Conservation (phyloP, 2,113 vertebrate genomes). For the Ceratotherium simum region DNA sequence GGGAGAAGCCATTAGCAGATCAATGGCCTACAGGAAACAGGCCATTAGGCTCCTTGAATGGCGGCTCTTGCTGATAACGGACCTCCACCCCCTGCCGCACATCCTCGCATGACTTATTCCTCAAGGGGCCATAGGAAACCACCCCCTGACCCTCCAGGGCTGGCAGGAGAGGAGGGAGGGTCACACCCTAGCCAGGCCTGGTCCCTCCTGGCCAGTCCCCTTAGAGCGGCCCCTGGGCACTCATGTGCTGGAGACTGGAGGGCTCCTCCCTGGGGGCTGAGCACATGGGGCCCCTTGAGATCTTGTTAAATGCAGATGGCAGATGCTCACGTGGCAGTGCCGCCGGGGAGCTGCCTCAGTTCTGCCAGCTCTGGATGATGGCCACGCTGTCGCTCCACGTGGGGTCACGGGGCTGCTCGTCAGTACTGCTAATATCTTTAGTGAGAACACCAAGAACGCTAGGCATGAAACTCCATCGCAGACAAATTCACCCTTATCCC, state of each 20-base stretch:
- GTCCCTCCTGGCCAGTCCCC: background rate
- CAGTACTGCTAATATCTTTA: fast-evolving
- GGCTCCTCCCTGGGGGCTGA: background rate
- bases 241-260: background rate
- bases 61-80: background rate
- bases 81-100: background rate
- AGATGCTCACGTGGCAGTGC: background rate
- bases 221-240: fast-evolving
- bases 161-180: fast-evolving
- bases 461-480: fast-evolving
- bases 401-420: background rate
- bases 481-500: too few relatives aligned
- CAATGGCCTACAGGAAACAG: background rate
- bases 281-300: fast-evolving
- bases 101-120: fast-evolving
- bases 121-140: fast-evolving
- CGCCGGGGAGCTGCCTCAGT: fast-evolving
- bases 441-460: fast-evolving
- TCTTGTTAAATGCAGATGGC: background rate
- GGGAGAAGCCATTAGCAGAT: background rate
- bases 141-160: fast-evolving
- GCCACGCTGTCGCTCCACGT: fast-evolving
- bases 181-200: background rate
- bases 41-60: fast-evolving
- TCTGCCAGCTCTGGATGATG: background rate